Conservation (phyloP, 2,888 invertebrate species). For the Eudasyphora cyanicolor region DNA sequence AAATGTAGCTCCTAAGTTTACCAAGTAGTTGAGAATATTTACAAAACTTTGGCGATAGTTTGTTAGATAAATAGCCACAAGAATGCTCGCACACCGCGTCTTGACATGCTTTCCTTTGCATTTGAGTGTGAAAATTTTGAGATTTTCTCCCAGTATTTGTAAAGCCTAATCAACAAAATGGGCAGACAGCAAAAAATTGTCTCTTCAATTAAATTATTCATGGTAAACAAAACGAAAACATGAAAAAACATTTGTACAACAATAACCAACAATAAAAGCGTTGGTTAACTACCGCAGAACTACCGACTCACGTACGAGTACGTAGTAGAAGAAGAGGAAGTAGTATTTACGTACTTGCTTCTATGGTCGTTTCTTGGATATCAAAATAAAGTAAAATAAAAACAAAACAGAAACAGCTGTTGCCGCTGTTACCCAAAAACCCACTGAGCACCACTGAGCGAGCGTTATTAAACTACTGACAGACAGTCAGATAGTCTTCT, state of each 20-base stretch:
- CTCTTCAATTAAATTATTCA: background rate
- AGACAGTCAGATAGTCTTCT: background rate
- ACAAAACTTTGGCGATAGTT: too few species aligned
- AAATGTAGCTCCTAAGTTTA: background rate
- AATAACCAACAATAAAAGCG: background rate
- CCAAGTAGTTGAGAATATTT: background rate
- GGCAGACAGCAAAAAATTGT: background rate
- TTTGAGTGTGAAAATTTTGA: background rate
- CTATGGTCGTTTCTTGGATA: background rate
- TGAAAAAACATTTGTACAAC: background rate
- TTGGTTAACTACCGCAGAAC: background rate
- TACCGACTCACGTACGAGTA: background rate
- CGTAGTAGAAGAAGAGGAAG: background rate
- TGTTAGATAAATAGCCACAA: too few species aligned
- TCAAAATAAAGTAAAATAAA: too few species aligned
- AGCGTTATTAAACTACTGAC: too few species aligned
- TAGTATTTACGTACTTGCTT: background rate
- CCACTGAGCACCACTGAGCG: background rate
- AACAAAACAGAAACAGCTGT: conserved; percentile 43
- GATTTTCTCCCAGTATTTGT: background rate
- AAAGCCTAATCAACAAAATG: background rate
- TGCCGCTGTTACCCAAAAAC: conserved; percentile 18
- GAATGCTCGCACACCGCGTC: background rate
- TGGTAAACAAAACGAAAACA: background rate
- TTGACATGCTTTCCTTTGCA: background rate